These are phyloP conservation scores for Calyptomena viridis DNA, from an alignment of 2,113 vertebrate species.

Conservation along the genomic window DNA sequence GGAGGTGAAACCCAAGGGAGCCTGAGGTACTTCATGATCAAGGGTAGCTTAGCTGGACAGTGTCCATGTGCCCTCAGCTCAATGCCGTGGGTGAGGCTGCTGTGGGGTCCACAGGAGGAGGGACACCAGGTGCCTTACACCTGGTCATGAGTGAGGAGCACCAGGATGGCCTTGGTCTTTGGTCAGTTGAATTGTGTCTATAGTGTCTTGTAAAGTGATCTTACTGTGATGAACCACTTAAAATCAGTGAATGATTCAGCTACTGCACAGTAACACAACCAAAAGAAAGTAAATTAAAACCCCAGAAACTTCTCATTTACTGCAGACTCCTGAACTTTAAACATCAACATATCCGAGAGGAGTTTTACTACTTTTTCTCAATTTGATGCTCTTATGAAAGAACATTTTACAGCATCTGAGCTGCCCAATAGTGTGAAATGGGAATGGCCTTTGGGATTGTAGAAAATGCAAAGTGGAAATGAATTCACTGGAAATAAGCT, in stretches of 20 bases:
- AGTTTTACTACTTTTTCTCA: not conserved
- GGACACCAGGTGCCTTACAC: not conserved
- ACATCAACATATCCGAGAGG: accelerated
- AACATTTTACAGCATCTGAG: not conserved
- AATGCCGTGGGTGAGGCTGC: accelerated
- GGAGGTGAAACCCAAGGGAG: not conserved
- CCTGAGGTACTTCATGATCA: not conserved
- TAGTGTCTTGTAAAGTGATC: not conserved
- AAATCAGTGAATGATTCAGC: not conserved
- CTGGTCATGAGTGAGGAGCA: accelerated
- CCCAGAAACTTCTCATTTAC: not conserved
- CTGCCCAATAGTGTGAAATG: not conserved
- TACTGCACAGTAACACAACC: not conserved
- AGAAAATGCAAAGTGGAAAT: not conserved
- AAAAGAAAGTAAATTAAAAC: not conserved
- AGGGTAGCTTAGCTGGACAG: not conserved
- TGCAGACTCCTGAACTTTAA: not conserved
- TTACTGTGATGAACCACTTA: not conserved
- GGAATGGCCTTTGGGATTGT: not conserved
- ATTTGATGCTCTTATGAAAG: not conserved
- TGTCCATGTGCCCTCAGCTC: accelerated
- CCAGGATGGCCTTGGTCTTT: not conserved
- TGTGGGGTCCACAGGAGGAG: not conserved
- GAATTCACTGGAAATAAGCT: not conserved
- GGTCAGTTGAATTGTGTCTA: not conserved